Evolutionary conservation across 2,797 vertebrate genomes (phyloP), one percentile per base, ranked within the genome.

Genomic region (Poecilia gillii): DNA sequence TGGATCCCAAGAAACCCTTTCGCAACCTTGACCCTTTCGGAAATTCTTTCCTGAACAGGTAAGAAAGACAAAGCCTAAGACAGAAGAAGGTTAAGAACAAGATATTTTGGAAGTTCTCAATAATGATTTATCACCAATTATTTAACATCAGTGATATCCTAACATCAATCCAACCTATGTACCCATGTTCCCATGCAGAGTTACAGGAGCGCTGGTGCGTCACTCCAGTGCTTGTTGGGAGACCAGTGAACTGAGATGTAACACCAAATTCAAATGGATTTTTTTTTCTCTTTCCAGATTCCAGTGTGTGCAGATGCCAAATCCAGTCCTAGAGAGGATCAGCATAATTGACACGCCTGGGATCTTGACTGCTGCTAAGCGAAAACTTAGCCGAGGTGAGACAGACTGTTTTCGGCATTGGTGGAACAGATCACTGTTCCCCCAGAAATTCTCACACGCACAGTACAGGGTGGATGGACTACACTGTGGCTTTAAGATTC

Each of bases 11-110:
- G 66, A 98, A 97, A 80, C 97, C 97, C 5, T 98, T 98, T 91
- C 96, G 97, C 4, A 97, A 98, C 72, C 96, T 98, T 28, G 96
- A 96, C 81, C 95, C 96, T 7, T 98, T 98, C 2, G 97, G 97
- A 49, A 98, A 97, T 64, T 91, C 95, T 8, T 98, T 98, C 85
- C 95, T 98, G 25, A 98, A 98, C 91, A 96, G 97, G 97, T 97
- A 77, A 59, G 7, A 47, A 18, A 41, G 5, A 2, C 6, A 49
- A 11, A n/a, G 25, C 5, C n/a, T 7, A 13, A 36, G 14, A 68
- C 33, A 39, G 0, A 64, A 62, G 11, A 47, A 70, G 13, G 23
- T 70, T 45, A 45, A 6, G 25, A n/a, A 23, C 25, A 70, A 23
- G 5, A 45, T 70, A 43, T 45, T 16, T n/a, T 70, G 66, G 39